Evolutionary conservation across 2,888 invertebrate species (phyloP), one percentile per base, ranked within the genome.

Genomic region (Cecidostiba fungosa): DNA sequence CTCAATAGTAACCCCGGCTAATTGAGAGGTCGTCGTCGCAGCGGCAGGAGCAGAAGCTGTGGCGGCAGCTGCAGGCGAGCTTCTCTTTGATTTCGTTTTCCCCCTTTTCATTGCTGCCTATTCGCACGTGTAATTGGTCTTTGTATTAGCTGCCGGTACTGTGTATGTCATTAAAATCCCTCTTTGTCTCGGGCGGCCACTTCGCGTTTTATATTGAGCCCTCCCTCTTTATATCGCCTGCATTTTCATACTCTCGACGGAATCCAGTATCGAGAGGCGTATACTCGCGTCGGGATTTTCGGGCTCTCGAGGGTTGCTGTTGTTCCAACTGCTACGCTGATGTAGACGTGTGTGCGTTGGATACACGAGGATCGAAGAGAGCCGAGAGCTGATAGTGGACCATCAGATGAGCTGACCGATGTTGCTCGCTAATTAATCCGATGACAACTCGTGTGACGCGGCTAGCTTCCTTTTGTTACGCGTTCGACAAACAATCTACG

Each of bases 71-170:
- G n/a, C 54, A 8, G 8, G 8, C 54, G 54, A n/a, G 78, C 47
- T 29, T 54, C 79, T 70, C 79, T 80, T 80, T 80, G 79, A 80
- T 80, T 80, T 80, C 72, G 79, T 80, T 70, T n/a, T 36, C 32
- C 66, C 70, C 72, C 54, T 72, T 72, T 80, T 80, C 70, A 69
- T 70, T 8, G 66, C 70, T 54, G 79, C 12, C 79, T 47, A 80
- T 50, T 70, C 79, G 70, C 72, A 80, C 70, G 72, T 80, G 54
- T 80, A 80, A 80, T 80, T 80, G 72, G 79, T 43, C 79, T 80
- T 80, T 80, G 70, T 47, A 47, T 78, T 43, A 23, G 43, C 29
- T 54, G 16, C 19, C 32, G 16, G 54, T 14, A 50, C 74, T 47
- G 66, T 32, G 59, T 50, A 5, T 59, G 59, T 72, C 72, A 72